phyloP scores from a whole-genome alignment of 2,113 vertebrate species.

The Sinocyclocheilus anophthalmus region DNA sequence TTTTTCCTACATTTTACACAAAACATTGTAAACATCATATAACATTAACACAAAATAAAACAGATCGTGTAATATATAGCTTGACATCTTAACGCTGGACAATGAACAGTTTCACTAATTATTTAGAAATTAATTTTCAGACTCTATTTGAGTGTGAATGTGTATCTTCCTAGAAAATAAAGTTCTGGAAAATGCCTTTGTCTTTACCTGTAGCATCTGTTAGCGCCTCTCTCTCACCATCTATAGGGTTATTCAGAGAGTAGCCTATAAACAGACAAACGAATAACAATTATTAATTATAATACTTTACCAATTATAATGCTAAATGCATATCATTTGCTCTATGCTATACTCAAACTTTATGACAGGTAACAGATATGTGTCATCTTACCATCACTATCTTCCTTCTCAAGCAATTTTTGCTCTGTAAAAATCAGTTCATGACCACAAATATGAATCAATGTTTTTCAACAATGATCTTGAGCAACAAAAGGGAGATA shows the following conservation, averaged over 20 bases:
- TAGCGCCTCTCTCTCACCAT: not conserved
- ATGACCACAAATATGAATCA: slow-evolving; percentile 5
- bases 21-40: not conserved
- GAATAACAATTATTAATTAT: not conserved
- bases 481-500: not conserved
- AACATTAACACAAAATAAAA: not conserved
- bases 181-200: not conserved
- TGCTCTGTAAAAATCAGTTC: slow-evolving; percentile 3
- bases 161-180: not conserved
- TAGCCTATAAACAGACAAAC: not conserved
- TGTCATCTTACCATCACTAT: slow-evolving; percentile 38
- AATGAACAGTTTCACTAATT: not conserved
- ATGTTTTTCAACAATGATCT: slow-evolving; percentile 44
- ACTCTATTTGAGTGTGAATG: not conserved
- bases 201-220: not conserved
- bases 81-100: not conserved
- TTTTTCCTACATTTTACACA: not conserved
- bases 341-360: not conserved
- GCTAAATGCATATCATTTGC: not conserved
- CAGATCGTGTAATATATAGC: not conserved
- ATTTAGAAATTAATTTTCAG: not conserved
- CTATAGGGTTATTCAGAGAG: not conserved
- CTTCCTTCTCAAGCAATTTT: slow-evolving; percentile 21
- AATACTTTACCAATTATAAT: not conserved
- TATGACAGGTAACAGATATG: not conserved